Conservation (phyloP, 2,888 invertebrate genomes). For the Oscheius sp. region DNA sequence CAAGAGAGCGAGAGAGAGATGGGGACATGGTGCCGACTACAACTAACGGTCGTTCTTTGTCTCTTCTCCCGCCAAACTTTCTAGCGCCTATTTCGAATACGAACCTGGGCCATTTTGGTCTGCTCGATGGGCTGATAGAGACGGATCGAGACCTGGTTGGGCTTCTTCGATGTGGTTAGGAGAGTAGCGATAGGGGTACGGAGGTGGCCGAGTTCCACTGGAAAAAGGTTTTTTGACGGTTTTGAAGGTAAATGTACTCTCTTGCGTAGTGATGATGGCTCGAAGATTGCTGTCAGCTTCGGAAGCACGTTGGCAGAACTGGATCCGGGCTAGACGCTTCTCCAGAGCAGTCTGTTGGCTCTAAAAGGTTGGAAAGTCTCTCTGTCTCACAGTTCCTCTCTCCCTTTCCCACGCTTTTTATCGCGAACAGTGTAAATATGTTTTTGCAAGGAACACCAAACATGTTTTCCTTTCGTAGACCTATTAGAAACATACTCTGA, state of each 20-base stretch:
- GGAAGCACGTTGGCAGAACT: conserved; percentile 14
- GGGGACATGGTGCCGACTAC: too few species aligned
- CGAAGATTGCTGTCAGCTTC: conserved; percentile 23
- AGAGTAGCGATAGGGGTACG: conserved; percentile 27
- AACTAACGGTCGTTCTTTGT: conserved; percentile 2
- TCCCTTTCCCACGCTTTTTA: background rate
- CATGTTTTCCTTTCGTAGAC: conserved; percentile 11
- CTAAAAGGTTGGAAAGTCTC: conserved; percentile 3
- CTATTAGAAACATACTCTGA: conserved; percentile 23
- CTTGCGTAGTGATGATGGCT: conserved; percentile 21
- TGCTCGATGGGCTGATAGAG: conserved; percentile 36
- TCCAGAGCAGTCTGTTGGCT: conserved; percentile 16
- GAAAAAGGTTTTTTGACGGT: too few species aligned
- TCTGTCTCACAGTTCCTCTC: background rate
- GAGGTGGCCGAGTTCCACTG: background rate
- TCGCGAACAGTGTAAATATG: background rate
- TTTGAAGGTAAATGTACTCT: background rate
- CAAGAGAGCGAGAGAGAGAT: too few species aligned
- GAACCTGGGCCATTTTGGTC: conserved; percentile 38
- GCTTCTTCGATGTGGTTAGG: background rate
- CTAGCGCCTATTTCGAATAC: background rate
- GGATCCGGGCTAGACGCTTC: conserved; percentile 9
- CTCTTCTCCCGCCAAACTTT: conserved; percentile 1
- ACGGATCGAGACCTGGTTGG: conserved; percentile 29
- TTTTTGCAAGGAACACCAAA: background rate